Base-by-base conservation (phyloP, 2,113 vertebrate genomes). In the Bagarius yarrelli region DNA sequence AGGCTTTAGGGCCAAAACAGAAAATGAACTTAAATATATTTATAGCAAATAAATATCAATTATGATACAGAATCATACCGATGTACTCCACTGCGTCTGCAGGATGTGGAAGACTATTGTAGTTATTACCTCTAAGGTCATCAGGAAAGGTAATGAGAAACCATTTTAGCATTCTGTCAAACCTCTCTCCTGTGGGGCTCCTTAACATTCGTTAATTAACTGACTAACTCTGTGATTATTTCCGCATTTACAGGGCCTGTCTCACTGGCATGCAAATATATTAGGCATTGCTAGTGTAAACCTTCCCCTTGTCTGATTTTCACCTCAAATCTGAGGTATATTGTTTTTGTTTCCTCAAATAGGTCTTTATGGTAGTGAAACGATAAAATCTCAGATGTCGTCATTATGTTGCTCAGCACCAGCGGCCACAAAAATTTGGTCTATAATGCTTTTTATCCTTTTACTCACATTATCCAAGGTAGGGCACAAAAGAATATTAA, bases 401-500 rank as follows among this genome's bases (percentile, higher is more conserved):
- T 79, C 53, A 72, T 72, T 61, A 72, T 59, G 34, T 60, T 47
- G 12, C 78, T 60, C 55, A 69, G 78, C 44, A 30, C 34, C 27
- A 70, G 67, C 61, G 32, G 67, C 34, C 13, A 70, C 55, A 80
- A 55, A 61, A 8, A 80, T 52, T 72, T 59, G 21, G 36, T 50
- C 27, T 36, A 52, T 60, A 69, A 34, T 4, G 36, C 55, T 44
- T 70, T 67, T 79, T 55, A 36, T 70, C 14, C 50, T 36, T 69
- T 63, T 34, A 9, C 36, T 75, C 81, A 77, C 84, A 85, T 72
- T 69, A 76, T 80, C 77, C 63, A 78, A 8, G 71, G 59, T 21
- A 81, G 69, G 83, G 84, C 85, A 89, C 84, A 89, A 89, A 88
- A 76, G 79, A 83, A 90, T 85, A 89, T 90, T 88, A 89, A 90